Conservation (phyloP, 2,888 invertebrate species). For the Erebia epiphron region DNA sequence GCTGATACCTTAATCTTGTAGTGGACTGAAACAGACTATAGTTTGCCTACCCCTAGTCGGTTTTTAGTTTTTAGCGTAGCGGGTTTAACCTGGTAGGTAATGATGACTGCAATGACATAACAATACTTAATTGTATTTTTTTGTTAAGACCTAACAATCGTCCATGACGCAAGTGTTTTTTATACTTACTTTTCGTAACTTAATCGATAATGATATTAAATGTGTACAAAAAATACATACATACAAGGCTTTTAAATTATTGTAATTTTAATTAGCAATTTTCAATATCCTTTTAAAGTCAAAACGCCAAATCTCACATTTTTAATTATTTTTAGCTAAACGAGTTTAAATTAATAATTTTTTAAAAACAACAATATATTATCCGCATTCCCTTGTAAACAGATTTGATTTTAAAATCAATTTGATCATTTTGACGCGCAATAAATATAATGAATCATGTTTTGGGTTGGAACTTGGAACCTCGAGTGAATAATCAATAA, state of each 20-base stretch:
- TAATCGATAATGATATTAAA: too few species aligned
- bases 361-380: background rate
- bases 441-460: constrained; percentile 21
- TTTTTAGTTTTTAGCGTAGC: too few species aligned
- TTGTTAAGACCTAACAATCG: too few species aligned
- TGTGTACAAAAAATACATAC: background rate
- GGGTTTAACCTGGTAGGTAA: too few species aligned
- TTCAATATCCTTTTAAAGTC: background rate
- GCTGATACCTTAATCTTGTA: too few species aligned
- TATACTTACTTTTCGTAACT: too few species aligned
- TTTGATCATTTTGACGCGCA: constrained; percentile 14
- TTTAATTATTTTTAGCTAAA: background rate
- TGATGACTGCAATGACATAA: too few species aligned
- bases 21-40: too few species aligned
- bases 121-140: too few species aligned
- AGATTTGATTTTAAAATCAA: constrained; percentile 13
- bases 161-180: too few species aligned
- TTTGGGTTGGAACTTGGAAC: constrained; percentile 10
- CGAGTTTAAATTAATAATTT: background rate
- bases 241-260: background rate
- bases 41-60: too few species aligned
- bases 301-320: background rate
- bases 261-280: background rate
- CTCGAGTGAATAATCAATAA: background rate
- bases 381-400: constrained; percentile 15